phyloP scores from a whole-genome alignment of 2,113 vertebrate species.

The Cynoglossus semilaevis region DNA sequence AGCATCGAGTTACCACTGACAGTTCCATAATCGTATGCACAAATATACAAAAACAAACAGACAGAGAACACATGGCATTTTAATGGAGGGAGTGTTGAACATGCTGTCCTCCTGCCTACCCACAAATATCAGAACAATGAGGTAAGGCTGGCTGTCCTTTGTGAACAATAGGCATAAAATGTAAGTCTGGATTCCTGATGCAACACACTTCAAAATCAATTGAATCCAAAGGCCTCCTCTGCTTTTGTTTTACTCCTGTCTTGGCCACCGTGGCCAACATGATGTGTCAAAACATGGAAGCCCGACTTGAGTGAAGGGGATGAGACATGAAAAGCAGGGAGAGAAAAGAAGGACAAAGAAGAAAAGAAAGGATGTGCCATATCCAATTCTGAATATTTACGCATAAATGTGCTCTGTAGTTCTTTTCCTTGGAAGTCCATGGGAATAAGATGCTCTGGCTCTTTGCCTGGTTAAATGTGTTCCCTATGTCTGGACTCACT shows the following conservation, averaged over 20 bases:
- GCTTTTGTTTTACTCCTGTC: conserved; percentile 62
- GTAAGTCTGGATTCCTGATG: conserved; percentile 59
- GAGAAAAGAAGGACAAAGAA: conserved; percentile 34
- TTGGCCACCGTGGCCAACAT: conserved; percentile 49
- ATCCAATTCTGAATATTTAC: conserved; percentile 69
- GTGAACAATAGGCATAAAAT: conserved; percentile 56
- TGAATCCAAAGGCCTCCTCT: conserved; percentile 48
- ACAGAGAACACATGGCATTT: conserved; percentile 54
- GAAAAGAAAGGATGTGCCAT: conserved; percentile 58
- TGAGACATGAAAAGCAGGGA: conserved; percentile 59
- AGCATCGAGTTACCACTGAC: conserved; percentile 39
- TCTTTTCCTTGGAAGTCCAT: conserved; percentile 59
- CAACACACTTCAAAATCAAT: conserved; percentile 64
- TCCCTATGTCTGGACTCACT: conserved; percentile 66
- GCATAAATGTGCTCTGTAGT: conserved; percentile 60
- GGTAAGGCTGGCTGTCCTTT: conserved; percentile 55
- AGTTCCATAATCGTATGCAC: conserved; percentile 28
- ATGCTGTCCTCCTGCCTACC: conserved; percentile 32
- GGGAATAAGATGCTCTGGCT: conserved; percentile 69
- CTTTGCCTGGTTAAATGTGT: conserved; percentile 67
- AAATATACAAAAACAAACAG: conserved; percentile 42
- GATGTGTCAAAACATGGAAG: conserved; percentile 58
- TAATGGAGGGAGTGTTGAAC: conserved; percentile 36
- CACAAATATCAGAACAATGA: conserved; percentile 57
- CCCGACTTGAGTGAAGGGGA: conserved; percentile 60